A percentile compares a stretch with the other conserved stretches of the same genome.
phyloP scores from a whole-genome alignment of 1,140 invertebrate genomes.

The Acromyrmex echinatior region DNA sequence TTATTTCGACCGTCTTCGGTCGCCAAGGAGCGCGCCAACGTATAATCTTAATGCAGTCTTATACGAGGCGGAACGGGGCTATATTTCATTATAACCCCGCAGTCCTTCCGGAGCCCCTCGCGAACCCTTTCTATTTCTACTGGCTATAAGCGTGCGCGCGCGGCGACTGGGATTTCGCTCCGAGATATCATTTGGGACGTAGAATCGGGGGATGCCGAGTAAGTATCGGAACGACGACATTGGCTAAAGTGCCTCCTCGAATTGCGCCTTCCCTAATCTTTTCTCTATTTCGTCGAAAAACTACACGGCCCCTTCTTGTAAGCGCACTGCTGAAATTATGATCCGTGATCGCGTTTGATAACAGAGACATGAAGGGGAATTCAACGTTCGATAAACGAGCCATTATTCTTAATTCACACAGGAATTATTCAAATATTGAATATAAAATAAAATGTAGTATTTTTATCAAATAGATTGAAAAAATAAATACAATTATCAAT shows the following conservation, averaged over 20 bases:
- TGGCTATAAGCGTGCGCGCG: constrained; percentile 71
- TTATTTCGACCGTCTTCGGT: constrained; percentile 81
- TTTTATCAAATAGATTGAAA: constrained; percentile 1
- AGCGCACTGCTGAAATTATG: constrained; percentile 60
- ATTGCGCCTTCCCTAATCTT: constrained; percentile 77
- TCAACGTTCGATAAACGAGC: constrained; percentile 55
- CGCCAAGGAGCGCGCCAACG: constrained; percentile 80
- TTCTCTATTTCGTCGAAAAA: constrained; percentile 74
- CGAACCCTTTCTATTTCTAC: constrained; percentile 84
- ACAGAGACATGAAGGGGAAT: constrained; percentile 14
- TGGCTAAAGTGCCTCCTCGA: constrained; percentile 76
- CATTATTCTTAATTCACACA: background rate
- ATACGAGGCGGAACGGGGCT: constrained; percentile 85
- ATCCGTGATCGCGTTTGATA: constrained; percentile 66
- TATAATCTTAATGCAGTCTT: constrained; percentile 88
- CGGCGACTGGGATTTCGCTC: constrained; percentile 72
- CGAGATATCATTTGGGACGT: constrained; percentile 71
- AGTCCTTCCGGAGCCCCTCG: constrained; percentile 81
- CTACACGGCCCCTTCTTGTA: constrained; percentile 39
- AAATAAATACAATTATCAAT: background rate
- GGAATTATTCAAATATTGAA: background rate
- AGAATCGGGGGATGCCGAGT: constrained; percentile 53
- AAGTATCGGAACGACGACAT: constrained; percentile 78
- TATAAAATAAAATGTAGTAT: constrained; percentile 5
- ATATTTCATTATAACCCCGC: constrained; percentile 87